Base-by-base conservation (phyloP, 35 echinoderm and acorn worm species). In the Eucidaris tribuloides region DNA sequence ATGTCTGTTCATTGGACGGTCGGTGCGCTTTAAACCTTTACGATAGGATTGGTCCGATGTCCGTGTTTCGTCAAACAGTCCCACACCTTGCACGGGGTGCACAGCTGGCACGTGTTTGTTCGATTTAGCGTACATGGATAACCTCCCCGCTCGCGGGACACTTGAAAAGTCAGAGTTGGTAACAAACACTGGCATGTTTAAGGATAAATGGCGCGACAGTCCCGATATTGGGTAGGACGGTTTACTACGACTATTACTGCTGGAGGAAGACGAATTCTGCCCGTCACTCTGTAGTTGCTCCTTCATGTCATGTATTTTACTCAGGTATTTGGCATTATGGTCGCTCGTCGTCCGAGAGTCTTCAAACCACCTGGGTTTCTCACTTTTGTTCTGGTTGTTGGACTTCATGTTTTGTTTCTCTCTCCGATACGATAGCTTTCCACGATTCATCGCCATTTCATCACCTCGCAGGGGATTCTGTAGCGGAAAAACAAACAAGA, bases 361-460 rank as follows among this genome's bases (percentile, higher is more conserved):
- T 4, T 84, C 82, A 63, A 57, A 84, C 82, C 82, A 84, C 62
- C 71, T 84, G 15, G 46, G 82, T 48, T 84, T 84, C 7, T 31
- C 56, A 13, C 56, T 63, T 17, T 27, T 74, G 35, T 38, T 31
- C 13, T 20, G 24, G 35, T 25, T 44, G 20, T 33, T 42, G n/a
- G n/a, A n/a, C 37, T 74, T 74, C 68, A 44, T 41, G 68, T 9
- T 74, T 74, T 32, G 23, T 14, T 17, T 43, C 7, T 74, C 66
- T 7, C 22, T 22, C 35, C 68, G 64, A 30, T 68, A 68, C 4
- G 38, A 27, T 27, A 33, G 3, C 37, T 74, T 42, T 24, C 68
- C 37, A 7, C 68, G 40, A 20, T 74, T 74, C 7, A 42, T 19
- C 29, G 68, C 68, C 68, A 74, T 74, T n/a, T n/a, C n/a, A n/a